A percentile compares a stretch with the other conserved stretches of the same genome.
Conservation (phyloP, 2,113 vertebrate species). For the Muscicapa adusta region DNA sequence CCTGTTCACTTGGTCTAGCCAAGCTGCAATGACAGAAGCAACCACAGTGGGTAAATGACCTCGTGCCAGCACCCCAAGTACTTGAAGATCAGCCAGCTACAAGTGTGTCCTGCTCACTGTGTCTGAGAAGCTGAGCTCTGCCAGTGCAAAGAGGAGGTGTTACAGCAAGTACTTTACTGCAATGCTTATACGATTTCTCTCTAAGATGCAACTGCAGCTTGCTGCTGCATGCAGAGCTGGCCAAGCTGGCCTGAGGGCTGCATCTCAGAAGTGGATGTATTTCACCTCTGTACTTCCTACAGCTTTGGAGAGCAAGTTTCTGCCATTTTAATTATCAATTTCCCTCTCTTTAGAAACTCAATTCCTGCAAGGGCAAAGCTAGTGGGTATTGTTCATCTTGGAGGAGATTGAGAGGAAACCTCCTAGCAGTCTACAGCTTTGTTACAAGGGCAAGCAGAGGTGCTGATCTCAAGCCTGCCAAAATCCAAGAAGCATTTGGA, state of each 20-base stretch:
- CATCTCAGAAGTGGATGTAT: not conserved
- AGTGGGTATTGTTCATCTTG: not conserved
- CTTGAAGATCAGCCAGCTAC: not conserved
- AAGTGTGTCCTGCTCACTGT: not conserved
- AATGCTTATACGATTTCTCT: not conserved
- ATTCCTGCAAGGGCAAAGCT: not conserved
- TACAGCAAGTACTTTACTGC: not conserved
- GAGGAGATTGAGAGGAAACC: not conserved
- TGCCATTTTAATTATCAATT: not conserved
- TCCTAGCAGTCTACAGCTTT: not conserved
- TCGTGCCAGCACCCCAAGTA: rapidly evolving
- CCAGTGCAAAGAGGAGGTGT: not conserved
- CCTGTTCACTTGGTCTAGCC: not conserved
- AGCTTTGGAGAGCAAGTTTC: not conserved
- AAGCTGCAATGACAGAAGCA: not conserved
- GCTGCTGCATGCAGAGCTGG: not conserved
- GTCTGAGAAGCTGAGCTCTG: not conserved
- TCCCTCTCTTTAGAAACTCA: not conserved
- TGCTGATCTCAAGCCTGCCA: not conserved
- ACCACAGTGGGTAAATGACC: rapidly evolving
- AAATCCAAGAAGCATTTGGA: not conserved
- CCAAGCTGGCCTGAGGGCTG: not conserved
- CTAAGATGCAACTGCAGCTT: not conserved
- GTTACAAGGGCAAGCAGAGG: rapidly evolving
- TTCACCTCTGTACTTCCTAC: not conserved